Percentiles rank a stretch among this genome's conserved stretches.
Evolutionary conservation across 2,113 vertebrate species (phyloP).

Genomic region (Ictalurus furcatus): DNA sequence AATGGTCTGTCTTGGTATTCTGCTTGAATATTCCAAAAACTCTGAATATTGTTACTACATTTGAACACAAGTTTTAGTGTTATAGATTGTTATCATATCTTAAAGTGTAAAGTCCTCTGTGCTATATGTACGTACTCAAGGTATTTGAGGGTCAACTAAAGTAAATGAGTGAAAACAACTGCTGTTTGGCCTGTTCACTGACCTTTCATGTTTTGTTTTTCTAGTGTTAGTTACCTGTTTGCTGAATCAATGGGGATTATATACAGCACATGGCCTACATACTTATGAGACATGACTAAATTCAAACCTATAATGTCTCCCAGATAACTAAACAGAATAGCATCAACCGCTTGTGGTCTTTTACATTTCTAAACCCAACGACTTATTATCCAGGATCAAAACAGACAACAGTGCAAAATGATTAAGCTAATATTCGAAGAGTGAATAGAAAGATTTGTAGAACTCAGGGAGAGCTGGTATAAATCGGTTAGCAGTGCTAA

Average conservation of each 20-base stretch:
- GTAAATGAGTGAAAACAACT: not conserved
- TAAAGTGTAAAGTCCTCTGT: not conserved
- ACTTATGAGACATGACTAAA: not conserved
- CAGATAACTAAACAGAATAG: not conserved
- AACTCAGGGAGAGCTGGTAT: not conserved
- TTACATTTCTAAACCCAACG: not conserved
- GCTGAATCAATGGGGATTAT: constrained; percentile 4
- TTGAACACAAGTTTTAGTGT: not conserved
- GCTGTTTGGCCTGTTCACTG: constrained; percentile 10
- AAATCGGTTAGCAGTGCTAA: not conserved
- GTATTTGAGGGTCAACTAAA: not conserved
- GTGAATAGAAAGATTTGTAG: not conserved
- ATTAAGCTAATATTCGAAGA: not conserved
- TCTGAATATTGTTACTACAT: not conserved
- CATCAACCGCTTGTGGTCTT: not conserved
- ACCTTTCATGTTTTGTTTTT: not conserved
- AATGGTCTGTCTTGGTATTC: not conserved
- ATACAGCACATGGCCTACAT: not conserved
- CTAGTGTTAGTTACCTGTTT: not conserved
- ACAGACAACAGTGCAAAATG: not conserved
- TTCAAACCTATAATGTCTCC: not conserved
- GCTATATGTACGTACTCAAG: not conserved
- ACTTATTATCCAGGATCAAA: not conserved
- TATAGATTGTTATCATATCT: not conserved
- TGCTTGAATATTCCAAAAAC: not conserved